A percentile compares a stretch with the other conserved stretches of the same genome.
Conservation (phyloP, 1,140 invertebrate genomes). For the Drosophila hydei region DNA sequence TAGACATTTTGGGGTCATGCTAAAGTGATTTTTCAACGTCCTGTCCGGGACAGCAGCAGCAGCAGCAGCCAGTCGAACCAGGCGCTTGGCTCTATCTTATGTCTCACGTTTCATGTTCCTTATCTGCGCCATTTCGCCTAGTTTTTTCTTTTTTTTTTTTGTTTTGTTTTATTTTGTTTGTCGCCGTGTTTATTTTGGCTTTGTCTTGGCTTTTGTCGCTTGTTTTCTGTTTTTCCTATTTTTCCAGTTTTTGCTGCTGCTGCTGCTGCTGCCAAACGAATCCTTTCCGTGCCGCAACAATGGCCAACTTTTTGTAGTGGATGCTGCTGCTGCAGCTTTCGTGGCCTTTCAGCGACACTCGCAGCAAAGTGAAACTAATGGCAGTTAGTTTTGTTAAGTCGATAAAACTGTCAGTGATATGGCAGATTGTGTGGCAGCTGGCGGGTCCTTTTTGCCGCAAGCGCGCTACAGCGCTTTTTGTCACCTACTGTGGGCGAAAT, state of each 20-base stretch:
- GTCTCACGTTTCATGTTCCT: constrained; percentile 58
- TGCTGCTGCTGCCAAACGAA: constrained; percentile 10
- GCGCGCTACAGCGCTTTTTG: constrained; percentile 22
- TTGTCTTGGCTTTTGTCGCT: constrained; percentile 58
- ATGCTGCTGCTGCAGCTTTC: constrained; percentile 40
- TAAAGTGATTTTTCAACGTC: constrained; percentile 83
- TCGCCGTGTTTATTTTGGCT: constrained; percentile 71
- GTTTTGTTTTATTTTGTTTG: constrained; percentile 23
- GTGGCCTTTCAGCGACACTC: constrained; percentile 76
- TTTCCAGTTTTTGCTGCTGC: constrained; percentile 6
- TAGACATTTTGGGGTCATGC: constrained; percentile 82
- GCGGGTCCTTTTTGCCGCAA: constrained; percentile 30
- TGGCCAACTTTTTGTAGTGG: constrained; percentile 39
- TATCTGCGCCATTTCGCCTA: constrained; percentile 40
- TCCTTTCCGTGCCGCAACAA: constrained; percentile 35
- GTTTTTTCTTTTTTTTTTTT: constrained; percentile 22
- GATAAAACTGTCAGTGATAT: constrained; percentile 84
- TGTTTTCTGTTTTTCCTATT: constrained; percentile 33
- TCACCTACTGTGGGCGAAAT: constrained; percentile 31
- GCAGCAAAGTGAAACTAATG: constrained; percentile 83
- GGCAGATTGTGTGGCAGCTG: constrained; percentile 77
- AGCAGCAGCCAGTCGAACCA: constrained; percentile 10
- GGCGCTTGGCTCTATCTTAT: constrained; percentile 29
- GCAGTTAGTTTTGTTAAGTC: constrained; percentile 83
- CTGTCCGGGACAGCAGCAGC: constrained; percentile 49